These are phyloP conservation scores for Dasysyrphus albostriatus DNA, from an alignment of 2,888 invertebrate species.

Conservation along the genomic window DNA sequence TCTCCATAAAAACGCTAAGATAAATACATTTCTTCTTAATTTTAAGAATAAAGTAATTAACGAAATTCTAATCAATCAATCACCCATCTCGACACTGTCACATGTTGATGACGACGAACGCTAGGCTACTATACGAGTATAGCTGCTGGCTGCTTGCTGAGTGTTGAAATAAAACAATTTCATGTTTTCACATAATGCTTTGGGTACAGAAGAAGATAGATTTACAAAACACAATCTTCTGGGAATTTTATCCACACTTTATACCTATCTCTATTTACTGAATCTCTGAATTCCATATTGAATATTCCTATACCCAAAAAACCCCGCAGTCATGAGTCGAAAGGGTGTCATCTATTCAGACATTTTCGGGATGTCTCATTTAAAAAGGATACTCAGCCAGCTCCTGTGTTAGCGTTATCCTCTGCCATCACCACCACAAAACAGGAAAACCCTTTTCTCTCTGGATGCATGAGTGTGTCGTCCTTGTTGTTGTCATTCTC, in stretches of 20 bases:
- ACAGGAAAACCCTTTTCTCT: slow-evolving; percentile 74
- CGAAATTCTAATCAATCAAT: slow-evolving; percentile 84
- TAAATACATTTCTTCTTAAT: slow-evolving; percentile 43
- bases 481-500: slow-evolving; percentile 4
- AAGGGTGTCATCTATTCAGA: slow-evolving; percentile 69
- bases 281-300: background rate
- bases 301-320: slow-evolving; percentile 7
- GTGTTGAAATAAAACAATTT: slow-evolving; percentile 71
- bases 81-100: slow-evolving; percentile 76
- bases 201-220: slow-evolving; percentile 21
- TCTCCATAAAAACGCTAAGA: slow-evolving; percentile 4
- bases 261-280: background rate
- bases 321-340: slow-evolving; percentile 18
- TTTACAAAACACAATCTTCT: slow-evolving; percentile 31
- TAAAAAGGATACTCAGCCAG: slow-evolving; percentile 59
- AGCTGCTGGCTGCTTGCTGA: slow-evolving; percentile 43
- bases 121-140: too few relatives aligned
- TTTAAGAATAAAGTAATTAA: slow-evolving; percentile 82
- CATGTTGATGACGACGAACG: slow-evolving; percentile 30
- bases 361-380: slow-evolving; percentile 63
- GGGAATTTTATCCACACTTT: slow-evolving; percentile 58
- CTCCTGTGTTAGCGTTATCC: slow-evolving; percentile 33
- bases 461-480: background rate
- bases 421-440: slow-evolving; percentile 36
- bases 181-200: slow-evolving; percentile 67